Conservation (phyloP, 1,140 invertebrate genomes). For the Physella acuta region DNA sequence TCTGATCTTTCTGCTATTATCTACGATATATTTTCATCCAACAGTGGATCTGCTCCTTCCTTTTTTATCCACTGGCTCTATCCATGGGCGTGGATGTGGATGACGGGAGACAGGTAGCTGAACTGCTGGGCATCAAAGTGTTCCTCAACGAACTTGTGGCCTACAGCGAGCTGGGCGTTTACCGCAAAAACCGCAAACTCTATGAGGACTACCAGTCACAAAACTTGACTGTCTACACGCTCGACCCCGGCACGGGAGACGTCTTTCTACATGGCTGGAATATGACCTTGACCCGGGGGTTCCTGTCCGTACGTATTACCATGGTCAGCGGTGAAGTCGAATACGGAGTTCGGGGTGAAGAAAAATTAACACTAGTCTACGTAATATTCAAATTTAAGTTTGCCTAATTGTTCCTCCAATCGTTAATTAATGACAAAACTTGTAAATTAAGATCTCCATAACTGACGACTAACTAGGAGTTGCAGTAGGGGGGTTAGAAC, state of each 20-base stretch:
- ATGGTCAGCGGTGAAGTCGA: no score
- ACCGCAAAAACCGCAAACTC: conserved; percentile 39
- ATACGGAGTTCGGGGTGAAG: no score
- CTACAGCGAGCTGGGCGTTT: conserved; percentile 43
- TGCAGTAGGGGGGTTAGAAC: no score
- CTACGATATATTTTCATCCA: conserved; percentile 20
- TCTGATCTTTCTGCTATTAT: background rate
- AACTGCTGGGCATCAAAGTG: conserved; percentile 56
- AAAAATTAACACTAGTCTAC: no score
- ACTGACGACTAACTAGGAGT: no score
- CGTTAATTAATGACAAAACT: background rate
- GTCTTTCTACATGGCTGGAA: conserved; percentile 24
- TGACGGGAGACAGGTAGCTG: conserved; percentile 51
- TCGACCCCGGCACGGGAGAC: conserved; percentile 11
- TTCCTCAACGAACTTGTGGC: conserved; percentile 59
- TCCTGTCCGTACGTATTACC: conserved; percentile 19
- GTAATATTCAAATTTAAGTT: background rate
- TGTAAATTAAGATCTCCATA: background rate
- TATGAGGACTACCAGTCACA: conserved; percentile 37
- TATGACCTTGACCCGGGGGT: conserved; percentile 19
- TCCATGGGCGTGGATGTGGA: conserved; percentile 48
- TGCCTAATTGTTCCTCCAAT: background rate
- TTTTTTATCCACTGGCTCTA: conserved; percentile 56
- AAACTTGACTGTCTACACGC: conserved; percentile 31
- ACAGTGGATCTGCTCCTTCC: conserved; percentile 55